phyloP scores from a whole-genome alignment of 2,888 invertebrate genomes.

The Poecilus cupreus region DNA sequence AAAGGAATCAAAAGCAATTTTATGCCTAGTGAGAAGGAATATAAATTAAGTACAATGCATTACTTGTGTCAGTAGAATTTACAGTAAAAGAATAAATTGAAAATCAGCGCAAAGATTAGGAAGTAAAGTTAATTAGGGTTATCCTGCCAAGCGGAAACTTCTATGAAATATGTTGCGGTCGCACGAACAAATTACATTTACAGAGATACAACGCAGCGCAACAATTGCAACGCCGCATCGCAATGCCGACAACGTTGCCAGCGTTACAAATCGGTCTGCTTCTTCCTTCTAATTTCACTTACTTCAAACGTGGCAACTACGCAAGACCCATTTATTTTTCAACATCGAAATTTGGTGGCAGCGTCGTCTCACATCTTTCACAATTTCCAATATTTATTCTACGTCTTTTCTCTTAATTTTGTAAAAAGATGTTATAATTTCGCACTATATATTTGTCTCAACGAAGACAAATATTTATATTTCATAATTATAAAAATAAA shows the following conservation, averaged over 20 bases:
- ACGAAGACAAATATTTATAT: not conserved
- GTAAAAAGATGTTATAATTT: not conserved
- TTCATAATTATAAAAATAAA: no score
- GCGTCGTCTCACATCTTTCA: not conserved
- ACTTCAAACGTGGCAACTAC: not conserved
- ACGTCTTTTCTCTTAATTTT: not conserved
- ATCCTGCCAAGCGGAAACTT: slow-evolving; percentile 54
- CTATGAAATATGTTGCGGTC: slow-evolving; percentile 56
- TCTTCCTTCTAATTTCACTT: not conserved
- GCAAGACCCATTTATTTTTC: slow-evolving; percentile 34
- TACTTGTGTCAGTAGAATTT: slow-evolving; percentile 14
- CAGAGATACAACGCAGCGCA: slow-evolving; percentile 50
- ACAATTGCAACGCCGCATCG: slow-evolving; percentile 46
- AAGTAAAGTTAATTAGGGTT: slow-evolving; percentile 58
- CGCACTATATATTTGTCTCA: not conserved
- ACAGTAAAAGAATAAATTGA: slow-evolving; percentile 55
- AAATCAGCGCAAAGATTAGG: slow-evolving; percentile 52
- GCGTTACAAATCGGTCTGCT: slow-evolving; percentile 5
- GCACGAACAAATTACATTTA: slow-evolving; percentile 58
- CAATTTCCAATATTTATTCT: not conserved
- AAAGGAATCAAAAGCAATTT: no score
- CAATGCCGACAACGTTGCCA: not conserved
- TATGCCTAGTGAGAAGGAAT: not conserved
- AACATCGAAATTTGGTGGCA: not conserved
- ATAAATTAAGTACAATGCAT: slow-evolving; percentile 20